Evolutionary conservation across 2,113 vertebrate species (phyloP).

Genomic region (Lophotis ruficrista): DNA sequence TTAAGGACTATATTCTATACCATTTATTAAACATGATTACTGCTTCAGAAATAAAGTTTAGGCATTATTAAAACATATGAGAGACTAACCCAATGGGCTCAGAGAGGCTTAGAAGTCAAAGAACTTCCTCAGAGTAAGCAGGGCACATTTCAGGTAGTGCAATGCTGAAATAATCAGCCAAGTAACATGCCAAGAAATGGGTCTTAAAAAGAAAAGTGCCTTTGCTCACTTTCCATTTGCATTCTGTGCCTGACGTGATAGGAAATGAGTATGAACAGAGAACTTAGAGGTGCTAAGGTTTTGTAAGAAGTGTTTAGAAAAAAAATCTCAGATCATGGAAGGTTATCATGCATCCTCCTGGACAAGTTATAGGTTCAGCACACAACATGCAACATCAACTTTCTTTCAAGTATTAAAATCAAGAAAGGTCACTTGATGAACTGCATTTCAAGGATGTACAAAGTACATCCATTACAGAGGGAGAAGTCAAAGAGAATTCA

Average conservation of each 20-base stretch:
- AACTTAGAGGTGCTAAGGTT: background rate
- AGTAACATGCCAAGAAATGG: background rate
- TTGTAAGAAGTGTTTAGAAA: background rate
- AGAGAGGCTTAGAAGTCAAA: background rate
- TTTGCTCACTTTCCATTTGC: background rate
- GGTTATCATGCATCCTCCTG: background rate
- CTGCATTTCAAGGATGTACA: background rate
- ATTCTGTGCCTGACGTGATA: background rate
- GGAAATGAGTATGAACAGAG: background rate
- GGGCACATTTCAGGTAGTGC: background rate
- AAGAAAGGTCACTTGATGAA: background rate
- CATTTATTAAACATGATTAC: background rate
- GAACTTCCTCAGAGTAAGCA: background rate
- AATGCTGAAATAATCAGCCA: background rate
- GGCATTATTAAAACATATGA: background rate
- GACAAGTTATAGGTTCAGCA: background rate
- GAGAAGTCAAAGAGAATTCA: background rate
- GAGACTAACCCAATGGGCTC: background rate
- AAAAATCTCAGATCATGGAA: background rate
- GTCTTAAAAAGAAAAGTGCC: background rate
- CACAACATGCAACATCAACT: background rate
- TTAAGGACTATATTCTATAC: background rate
- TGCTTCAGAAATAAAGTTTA: background rate
- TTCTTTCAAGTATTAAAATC: background rate
- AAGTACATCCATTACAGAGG: background rate